Conservation (phyloP, 2,113 vertebrate genomes). For the Gorsachius goisagi region DNA sequence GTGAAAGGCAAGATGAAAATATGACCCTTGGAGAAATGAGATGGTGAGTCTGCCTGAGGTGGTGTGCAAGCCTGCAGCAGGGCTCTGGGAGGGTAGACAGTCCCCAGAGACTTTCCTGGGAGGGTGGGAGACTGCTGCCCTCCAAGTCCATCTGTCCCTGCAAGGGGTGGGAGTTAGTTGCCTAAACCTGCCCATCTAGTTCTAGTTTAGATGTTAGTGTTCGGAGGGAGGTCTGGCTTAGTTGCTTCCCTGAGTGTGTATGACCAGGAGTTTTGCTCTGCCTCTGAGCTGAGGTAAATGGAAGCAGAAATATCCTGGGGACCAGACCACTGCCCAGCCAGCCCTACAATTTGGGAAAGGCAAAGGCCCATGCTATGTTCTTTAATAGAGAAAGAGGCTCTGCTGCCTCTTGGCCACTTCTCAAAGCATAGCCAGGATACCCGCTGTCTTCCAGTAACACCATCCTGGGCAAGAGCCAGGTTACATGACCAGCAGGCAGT, state of each 20-base stretch:
- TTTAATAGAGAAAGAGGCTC: not conserved
- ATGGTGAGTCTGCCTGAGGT: not conserved
- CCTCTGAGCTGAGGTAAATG: not conserved
- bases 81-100: not conserved
- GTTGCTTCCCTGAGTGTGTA: fast-evolving
- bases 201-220: not conserved
- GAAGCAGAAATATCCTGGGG: not conserved
- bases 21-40: not conserved
- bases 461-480: not conserved
- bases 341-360: slow-evolving; percentile 33
- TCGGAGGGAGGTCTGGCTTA: not conserved
- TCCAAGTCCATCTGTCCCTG: not conserved
- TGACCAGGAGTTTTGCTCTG: not conserved
- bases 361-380: not conserved
- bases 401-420: slow-evolving; percentile 8
- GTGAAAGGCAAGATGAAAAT: not conserved
- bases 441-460: not conserved
- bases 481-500: not conserved
- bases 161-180: not conserved
- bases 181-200: not conserved
- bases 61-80: not conserved
- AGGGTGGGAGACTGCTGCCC: not conserved
- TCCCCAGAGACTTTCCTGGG: not conserved
- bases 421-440: not conserved
- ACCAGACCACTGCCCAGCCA: not conserved